These are phyloP conservation scores for Lasioglossum baleicum DNA, from an alignment of 1,140 invertebrate genomes.

Conservation along the genomic window DNA sequence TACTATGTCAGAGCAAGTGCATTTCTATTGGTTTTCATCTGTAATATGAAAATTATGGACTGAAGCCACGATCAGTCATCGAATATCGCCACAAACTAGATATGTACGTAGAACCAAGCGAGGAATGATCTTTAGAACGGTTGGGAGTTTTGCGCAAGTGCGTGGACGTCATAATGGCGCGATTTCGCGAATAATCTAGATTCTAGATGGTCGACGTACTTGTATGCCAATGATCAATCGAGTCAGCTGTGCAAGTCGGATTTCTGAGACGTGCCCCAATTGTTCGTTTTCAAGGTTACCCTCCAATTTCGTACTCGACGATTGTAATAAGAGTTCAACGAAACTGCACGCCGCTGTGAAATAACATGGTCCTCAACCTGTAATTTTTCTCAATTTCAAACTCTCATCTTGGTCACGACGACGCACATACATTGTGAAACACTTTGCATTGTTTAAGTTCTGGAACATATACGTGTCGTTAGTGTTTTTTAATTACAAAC, in stretches of 20 bases:
- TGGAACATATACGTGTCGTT: no score
- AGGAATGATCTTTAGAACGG: constrained; percentile 54
- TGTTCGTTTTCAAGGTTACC: neutral
- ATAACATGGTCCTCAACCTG: neutral
- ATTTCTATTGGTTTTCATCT: constrained; percentile 2
- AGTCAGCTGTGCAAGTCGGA: neutral
- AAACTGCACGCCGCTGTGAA: neutral
- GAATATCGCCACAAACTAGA: neutral
- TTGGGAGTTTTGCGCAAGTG: constrained; percentile 61
- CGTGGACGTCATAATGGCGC: constrained; percentile 51
- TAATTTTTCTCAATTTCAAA: constrained; percentile 5
- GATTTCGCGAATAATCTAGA: constrained; percentile 18
- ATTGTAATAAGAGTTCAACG: neutral
- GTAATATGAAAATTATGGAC: neutral
- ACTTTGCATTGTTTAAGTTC: neutral
- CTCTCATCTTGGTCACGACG: neutral
- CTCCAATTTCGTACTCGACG: neutral
- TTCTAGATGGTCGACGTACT: neutral
- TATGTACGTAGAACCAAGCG: neutral
- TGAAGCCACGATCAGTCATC: neutral
- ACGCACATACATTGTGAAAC: neutral
- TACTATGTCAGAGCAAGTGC: neutral
- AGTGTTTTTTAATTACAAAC: no score
- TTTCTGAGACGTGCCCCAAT: neutral
- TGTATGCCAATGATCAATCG: neutral